These are phyloP conservation scores for Nyctalus aviator DNA, from an alignment of 2,797 vertebrate genomes.

Conservation along the genomic window DNA sequence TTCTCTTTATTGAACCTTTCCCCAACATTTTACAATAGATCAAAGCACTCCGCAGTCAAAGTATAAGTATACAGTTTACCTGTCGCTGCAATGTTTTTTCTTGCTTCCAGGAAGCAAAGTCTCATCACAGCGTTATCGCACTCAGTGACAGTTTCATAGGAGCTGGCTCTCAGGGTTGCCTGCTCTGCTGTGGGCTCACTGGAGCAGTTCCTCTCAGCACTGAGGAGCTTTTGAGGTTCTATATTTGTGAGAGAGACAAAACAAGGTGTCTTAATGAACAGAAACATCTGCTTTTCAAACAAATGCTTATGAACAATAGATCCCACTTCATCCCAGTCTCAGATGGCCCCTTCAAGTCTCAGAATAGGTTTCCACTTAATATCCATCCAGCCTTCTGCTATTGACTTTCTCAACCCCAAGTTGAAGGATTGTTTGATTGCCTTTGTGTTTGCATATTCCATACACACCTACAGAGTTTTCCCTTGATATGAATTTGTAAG, in stretches of 20 bases:
- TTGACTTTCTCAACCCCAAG: neutral
- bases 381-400: neutral
- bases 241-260: constrained; percentile 51
- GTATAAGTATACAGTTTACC: constrained; percentile 83
- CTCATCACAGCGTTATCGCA: constrained; percentile 83
- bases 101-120: constrained; percentile 88
- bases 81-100: constrained; percentile 81
- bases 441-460: constrained; percentile 15
- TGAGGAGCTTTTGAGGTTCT: neutral
- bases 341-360: neutral
- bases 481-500: constrained; percentile 11
- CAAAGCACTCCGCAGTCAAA: neutral
- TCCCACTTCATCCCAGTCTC: neutral
- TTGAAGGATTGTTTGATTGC: neutral
- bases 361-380: neutral
- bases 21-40: constrained; percentile 34
- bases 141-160: constrained; percentile 74
- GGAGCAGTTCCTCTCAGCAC: neutral
- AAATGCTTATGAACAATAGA: neutral
- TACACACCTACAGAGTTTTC: neutral
- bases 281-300: neutral
- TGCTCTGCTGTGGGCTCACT: constrained; percentile 2
- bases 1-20: constrained; percentile 24
- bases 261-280: neutral
- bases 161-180: neutral